Percentiles rank a stretch among this genome's conserved stretches.
phyloP scores from a whole-genome alignment of 1,140 invertebrate genomes.

The Trichonephila clavipes region DNA sequence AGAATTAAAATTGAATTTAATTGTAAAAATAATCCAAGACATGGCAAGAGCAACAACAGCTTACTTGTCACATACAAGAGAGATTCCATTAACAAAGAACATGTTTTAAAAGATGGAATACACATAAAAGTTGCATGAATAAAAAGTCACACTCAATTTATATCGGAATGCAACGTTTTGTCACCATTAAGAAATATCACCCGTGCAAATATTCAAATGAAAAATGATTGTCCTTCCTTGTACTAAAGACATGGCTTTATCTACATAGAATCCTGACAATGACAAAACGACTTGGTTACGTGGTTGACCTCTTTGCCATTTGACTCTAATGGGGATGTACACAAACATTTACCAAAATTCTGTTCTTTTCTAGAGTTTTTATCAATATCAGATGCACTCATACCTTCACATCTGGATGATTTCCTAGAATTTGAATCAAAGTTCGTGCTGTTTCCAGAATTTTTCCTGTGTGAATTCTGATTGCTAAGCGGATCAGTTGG shows the following conservation, averaged over 20 bases:
- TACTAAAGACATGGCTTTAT: background rate
- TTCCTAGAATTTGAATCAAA: background rate
- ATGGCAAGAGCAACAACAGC: background rate
- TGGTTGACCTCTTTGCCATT: conserved; percentile 8
- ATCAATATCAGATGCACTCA: background rate
- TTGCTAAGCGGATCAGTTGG: background rate
- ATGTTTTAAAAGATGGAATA: background rate
- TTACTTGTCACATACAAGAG: background rate
- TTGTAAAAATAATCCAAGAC: background rate
- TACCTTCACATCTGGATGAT: too few relatives aligned
- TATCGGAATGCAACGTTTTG: conserved; percentile 27
- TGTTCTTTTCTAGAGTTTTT: background rate
- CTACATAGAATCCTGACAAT: conserved; percentile 9
- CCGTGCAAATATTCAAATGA: conserved; percentile 62
- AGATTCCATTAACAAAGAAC: background rate
- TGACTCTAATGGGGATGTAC: conserved; percentile 22
- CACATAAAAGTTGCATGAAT: conserved; percentile 1
- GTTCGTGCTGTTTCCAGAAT: background rate
- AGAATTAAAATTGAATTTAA: background rate
- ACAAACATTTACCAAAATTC: background rate
- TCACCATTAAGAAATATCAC: conserved; percentile 67
- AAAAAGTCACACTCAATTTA: background rate
- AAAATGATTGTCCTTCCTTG: conserved; percentile 68
- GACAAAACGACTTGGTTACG: conserved; percentile 2
- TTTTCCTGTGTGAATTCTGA: conserved; percentile 17